Base-by-base conservation (phyloP, 2,113 vertebrate species). In the Calidris pugnax region DNA sequence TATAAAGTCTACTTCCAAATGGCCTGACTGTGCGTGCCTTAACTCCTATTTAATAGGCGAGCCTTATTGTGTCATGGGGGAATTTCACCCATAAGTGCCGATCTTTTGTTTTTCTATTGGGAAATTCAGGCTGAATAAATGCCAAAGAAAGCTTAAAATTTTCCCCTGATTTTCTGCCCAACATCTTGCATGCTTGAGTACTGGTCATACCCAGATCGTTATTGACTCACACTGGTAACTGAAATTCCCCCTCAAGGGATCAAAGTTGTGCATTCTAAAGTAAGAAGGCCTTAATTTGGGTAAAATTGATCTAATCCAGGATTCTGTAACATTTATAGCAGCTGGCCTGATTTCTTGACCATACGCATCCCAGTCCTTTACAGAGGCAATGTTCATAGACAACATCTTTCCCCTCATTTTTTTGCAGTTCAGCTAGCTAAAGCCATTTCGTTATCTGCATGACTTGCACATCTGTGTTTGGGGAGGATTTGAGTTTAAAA, bases 41-140 rank as follows among this genome's bases (percentile, higher is more conserved):
- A 69, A 27, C 74, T 95, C 71, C 74, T 68, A 4, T 87, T 82
- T 80, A 37, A 62, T 3, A 76, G 66, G 69, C 47, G 5, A 85
- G 27, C 48, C 48, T 62, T 39, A 55, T 32, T 87, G 84, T 96
- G 48, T 78, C 78, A 53, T 18, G 69, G 73, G 94, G 84, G 66
- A 89, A 80, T 93, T 89, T 87, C 94, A 94, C 91, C 89, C 84
- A 19, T n/a, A 80, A 94, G 45, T 63, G 81, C 62, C 0, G 3
- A 85, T 66, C 82, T 87, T 96, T 89, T 97, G 83, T 84, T 95
- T 94, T 92, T 55, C 93, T 87, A 0, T 79, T 95, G 89, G 87
- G 92, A 92, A 96, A 95, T 89, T 75, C 84, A 73, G 66, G 30
- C 69, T 94, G 63, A 92, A 91, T 33, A 66, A 57, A 91, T 72